Conservation (phyloP, 2,888 invertebrate genomes). For the Calliphora vomitoria region DNA sequence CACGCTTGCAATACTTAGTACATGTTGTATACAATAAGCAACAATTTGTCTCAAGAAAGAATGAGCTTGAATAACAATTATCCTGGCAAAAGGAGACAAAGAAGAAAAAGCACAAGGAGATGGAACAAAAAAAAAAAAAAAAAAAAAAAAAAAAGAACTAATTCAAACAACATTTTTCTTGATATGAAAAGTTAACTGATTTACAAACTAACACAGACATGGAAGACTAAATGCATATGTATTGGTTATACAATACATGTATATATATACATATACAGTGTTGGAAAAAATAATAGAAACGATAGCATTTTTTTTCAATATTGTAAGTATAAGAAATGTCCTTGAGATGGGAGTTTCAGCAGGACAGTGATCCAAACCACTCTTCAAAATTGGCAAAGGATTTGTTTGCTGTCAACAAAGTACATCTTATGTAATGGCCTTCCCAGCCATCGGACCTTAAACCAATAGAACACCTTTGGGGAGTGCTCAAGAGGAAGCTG, state of each 20-base stretch:
- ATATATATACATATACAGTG: too few relatives aligned
- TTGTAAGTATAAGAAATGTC: too few relatives aligned
- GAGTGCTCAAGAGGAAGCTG: too few relatives aligned
- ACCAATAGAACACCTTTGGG: too few relatives aligned
- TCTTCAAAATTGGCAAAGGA: too few relatives aligned
- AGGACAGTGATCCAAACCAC: too few relatives aligned
- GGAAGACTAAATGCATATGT: not conserved
- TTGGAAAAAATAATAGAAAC: too few relatives aligned
- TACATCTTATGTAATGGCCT: too few relatives aligned
- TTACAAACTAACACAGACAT: not conserved
- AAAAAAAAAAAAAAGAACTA: slow-evolving; percentile 7
- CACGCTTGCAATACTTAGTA: not conserved
- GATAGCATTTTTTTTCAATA: too few relatives aligned
- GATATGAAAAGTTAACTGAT: slow-evolving; percentile 48
- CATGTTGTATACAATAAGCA: slow-evolving; percentile 59
- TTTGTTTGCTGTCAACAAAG: too few relatives aligned
- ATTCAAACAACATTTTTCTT: slow-evolving; percentile 53
- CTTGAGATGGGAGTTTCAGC: too few relatives aligned
- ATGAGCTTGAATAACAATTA: slow-evolving; percentile 67
- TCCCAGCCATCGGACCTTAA: too few relatives aligned
- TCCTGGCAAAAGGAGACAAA: slow-evolving; percentile 33
- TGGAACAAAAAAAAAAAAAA: not conserved
- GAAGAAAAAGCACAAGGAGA: not conserved
- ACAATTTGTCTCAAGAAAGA: slow-evolving; percentile 64
- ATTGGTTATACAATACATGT: not conserved